Conservation (phyloP, 2,113 vertebrate species). For the Sceloporus undulatus region DNA sequence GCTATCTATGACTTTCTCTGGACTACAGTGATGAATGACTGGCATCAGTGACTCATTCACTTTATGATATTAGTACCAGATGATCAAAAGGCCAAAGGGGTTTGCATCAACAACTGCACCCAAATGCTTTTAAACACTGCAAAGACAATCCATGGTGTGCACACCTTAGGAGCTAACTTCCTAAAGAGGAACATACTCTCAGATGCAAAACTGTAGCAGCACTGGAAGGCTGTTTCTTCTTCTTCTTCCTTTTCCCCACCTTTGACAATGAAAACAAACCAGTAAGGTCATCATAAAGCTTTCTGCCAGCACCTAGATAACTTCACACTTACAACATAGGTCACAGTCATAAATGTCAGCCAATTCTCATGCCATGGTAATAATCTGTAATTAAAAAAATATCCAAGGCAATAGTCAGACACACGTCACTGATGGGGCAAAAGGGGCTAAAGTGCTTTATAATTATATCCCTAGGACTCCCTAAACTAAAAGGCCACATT, state of each 20-base stretch:
- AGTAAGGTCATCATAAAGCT: not conserved
- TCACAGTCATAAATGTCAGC: conserved; percentile 26
- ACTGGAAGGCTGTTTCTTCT: not conserved
- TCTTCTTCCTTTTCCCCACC: not conserved
- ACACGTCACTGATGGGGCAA: conserved; percentile 1
- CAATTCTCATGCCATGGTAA: conserved; percentile 18
- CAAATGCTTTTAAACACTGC: not conserved
- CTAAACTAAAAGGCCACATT: conserved; percentile 15
- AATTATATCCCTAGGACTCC: not conserved
- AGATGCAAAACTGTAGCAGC: not conserved
- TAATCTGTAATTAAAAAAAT: conserved; percentile 19
- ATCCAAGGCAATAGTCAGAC: conserved; percentile 1
- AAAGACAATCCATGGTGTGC: not conserved
- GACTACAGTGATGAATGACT: not conserved
- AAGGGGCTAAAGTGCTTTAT: conserved; percentile 11
- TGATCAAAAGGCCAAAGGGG: not conserved
- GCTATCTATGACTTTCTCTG: not conserved
- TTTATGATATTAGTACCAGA: not conserved
- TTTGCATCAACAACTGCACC: not conserved
- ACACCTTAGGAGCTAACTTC: not conserved
- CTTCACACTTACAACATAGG: conserved; percentile 22
- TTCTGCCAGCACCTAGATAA: conserved; percentile 12
- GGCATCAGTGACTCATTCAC: not conserved
- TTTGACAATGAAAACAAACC: conserved; percentile 14
- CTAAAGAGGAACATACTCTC: no score